Base-by-base conservation (phyloP, 1,140 invertebrate genomes). In the Drosophila aff. region DNA sequence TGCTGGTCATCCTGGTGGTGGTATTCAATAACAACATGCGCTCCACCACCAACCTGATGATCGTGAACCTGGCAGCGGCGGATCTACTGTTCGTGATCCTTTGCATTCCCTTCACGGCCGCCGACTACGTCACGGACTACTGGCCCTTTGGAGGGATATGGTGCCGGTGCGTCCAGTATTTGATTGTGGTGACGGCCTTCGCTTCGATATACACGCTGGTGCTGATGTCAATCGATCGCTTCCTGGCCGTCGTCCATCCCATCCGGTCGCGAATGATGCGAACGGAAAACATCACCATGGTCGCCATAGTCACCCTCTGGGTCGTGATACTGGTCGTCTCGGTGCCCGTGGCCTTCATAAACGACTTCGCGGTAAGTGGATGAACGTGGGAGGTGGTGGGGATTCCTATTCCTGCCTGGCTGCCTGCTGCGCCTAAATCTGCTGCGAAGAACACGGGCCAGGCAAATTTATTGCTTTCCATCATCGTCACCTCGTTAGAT, bases 141-240 rank as follows among this genome's bases (percentile, higher is more conserved):
- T 99, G 98, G 98, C 97, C 97, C 0, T 99, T 99, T 89, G 98
- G 98, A 4, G 95, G 96, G 65, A 83, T 96, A 43, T 98, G 97
- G 97, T 99, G 98, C 93, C 97, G 97, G 93, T 95, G 96, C 13
- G 96, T 98, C 0, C 94, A 95, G 76, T 95, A 95, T 62, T 92
- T 95, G 52, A 97, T 98, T 65, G 96, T 97, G 60, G 97, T 99
- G 2, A 98, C 97, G 13, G 98, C 98, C 2, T 98, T 98, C 83
- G 97, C 97, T 8, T 98, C 97, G 74, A 98, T 99, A 13, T 99
- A 98, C 92, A 99, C 98, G 0, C 93, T 99, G n/a, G 98, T 99
- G 0, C 94, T 99, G 38, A 99, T 99, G 98, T 98, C 97, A 9
- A 92, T 99, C 11, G 98, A 99, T 93, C 95, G 98, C 62, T 99